Evolutionary conservation across 2,888 invertebrate species (phyloP).

Genomic region (Ornithoptera alexandrae): DNA sequence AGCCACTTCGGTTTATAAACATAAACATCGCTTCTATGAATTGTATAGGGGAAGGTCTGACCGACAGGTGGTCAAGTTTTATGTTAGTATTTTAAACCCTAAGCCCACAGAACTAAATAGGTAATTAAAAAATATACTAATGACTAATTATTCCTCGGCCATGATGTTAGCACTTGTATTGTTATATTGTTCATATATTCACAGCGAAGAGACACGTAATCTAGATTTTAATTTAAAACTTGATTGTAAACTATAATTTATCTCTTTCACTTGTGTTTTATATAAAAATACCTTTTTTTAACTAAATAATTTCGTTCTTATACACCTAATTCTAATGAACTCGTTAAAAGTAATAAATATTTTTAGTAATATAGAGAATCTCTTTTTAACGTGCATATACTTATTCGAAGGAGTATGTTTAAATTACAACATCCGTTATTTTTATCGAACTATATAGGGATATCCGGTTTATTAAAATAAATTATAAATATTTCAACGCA

Average conservation of each 20-base stretch:
- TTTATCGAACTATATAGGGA: not conserved
- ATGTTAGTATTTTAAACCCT: conserved; percentile 11
- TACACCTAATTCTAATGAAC: too few relatives aligned
- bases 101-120: not conserved
- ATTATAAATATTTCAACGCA: not conserved
- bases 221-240: too few relatives aligned
- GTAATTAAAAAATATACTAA: too few relatives aligned
- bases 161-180: too few relatives aligned
- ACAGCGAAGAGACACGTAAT: too few relatives aligned
- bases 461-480: not conserved
- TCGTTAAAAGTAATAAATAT: too few relatives aligned
- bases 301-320: too few relatives aligned
- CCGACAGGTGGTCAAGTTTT: conserved; percentile 22
- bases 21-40: conserved; percentile 18
- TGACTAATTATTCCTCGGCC: too few relatives aligned
- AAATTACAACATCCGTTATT: conserved; percentile 2
- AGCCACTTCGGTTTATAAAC: conserved; percentile 11
- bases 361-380: not conserved
- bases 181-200: too few relatives aligned
- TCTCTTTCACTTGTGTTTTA: too few relatives aligned
- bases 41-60: not conserved
- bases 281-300: too few relatives aligned
- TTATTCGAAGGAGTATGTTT: not conserved
- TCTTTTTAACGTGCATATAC: not conserved
- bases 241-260: too few relatives aligned